Evolutionary conservation across 2,113 vertebrate species (phyloP), one percentile per base, ranked within the genome.

Genomic region (Odocoileus hemionus): DNA sequence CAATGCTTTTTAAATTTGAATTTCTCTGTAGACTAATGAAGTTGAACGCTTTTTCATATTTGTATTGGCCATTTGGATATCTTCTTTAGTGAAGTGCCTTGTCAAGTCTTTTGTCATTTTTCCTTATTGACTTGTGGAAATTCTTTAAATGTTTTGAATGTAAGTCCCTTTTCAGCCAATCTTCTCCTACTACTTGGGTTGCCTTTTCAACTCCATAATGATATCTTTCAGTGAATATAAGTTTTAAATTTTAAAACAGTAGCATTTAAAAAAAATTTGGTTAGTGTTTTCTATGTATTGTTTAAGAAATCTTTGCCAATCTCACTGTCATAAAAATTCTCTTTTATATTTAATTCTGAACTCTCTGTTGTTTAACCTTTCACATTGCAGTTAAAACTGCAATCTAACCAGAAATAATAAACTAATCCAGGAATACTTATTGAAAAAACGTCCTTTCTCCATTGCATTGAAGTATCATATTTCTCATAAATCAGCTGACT

Each of bases 241-340:
- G 83, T 84, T 89, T 93, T 30, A 74, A 54, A 85, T 85, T 94
- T 97, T 91, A 70, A 97, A 97, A 96, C 74, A 84, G 86, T 91
- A 97, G 43, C 76, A 88, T 93, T 54, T 14, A n/a, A 85, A 28
- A 74, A 95, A 95, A 61, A 2, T 39, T 90, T 88, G 36, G 12
- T 45, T 85, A 55, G 25, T 92, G 84, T 70, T 91, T 96, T 94
- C 86, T 89, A 21, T 89, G 47, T 94, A 47, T 39, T 67, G 61
- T 94, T 93, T 95, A 89, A 95, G 45, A 61, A 79, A 92, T 83
- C 33, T 78, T 78, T 94, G 33, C 84, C 86, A 87, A 58, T 9
- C 55, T 92, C 30, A 57, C 30, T 79, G 57, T 90, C 64, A 43
- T 89, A 39, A 90, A 30, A 67, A n/a, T 80, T 13, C 14, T 90